A percentile compares a stretch with the other conserved stretches of the same genome.
Evolutionary conservation across 2,888 invertebrate species (phyloP).

Genomic region (Limnephilus rhombicus): DNA sequence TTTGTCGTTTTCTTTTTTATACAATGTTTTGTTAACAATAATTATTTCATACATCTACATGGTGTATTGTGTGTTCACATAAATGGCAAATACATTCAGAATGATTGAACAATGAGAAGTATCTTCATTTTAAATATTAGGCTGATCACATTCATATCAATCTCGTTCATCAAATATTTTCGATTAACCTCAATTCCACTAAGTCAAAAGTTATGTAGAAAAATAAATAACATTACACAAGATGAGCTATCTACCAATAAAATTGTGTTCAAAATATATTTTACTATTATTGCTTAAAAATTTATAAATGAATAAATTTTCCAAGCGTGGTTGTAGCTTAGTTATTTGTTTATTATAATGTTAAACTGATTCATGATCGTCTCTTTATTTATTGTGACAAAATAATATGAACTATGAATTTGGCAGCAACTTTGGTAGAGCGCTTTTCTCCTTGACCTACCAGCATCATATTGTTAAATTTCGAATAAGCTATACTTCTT

Average conservation of each 20-base stretch:
- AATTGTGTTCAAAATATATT: conserved; percentile 1
- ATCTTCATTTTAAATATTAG: not conserved
- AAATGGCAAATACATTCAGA: not conserved
- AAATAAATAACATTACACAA: not conserved
- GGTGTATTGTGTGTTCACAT: not conserved
- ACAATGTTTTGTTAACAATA: not conserved
- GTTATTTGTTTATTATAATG: not conserved
- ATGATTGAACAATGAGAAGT: not conserved
- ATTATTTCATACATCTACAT: not conserved
- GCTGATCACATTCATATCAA: not conserved
- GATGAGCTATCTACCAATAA: not conserved
- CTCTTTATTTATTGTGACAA: not conserved
- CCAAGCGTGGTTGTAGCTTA: not conserved
- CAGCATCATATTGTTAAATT: not conserved
- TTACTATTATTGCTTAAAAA: not conserved
- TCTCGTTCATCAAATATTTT: not conserved
- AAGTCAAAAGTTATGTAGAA: not conserved
- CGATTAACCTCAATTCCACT: not conserved
- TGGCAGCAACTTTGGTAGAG: not conserved
- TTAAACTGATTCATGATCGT: not conserved
- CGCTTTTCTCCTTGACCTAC: not conserved
- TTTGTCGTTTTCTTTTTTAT: not conserved
- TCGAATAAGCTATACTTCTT: not conserved
- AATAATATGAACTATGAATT: not conserved
- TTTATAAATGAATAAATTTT: not conserved